Percentiles rank a stretch among this genome's conserved stretches.
These are phyloP conservation scores for Tyrannus savana DNA, from an alignment of 2,113 vertebrate species.

Conservation along the genomic window DNA sequence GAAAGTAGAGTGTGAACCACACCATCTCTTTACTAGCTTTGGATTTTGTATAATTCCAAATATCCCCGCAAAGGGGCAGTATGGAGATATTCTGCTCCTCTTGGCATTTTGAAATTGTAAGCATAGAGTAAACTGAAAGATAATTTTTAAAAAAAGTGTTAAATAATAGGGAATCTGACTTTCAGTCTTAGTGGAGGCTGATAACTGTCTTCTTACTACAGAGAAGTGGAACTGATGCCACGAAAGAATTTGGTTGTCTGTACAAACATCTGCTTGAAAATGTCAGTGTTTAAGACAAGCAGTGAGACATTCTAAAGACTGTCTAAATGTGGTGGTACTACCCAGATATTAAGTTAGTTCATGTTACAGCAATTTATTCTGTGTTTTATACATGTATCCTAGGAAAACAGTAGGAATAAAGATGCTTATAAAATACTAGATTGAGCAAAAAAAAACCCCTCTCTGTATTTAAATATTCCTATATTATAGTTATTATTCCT, in stretches of 20 bases:
- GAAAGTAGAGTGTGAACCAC: neutral
- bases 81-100: neutral
- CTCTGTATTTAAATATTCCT: neutral
- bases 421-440: neutral
- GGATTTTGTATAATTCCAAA: neutral
- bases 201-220: neutral
- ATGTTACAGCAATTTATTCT: neutral
- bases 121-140: neutral
- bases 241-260: neutral
- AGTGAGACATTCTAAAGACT: neutral
- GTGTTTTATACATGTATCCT: neutral
- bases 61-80: constrained; percentile 53
- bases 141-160: neutral
- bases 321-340: neutral
- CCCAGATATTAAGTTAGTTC: neutral
- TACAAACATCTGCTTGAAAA: neutral
- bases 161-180: neutral
- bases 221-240: neutral
- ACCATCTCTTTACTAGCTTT: neutral
- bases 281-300: neutral
- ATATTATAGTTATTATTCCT: neutral
- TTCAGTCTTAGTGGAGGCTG: neutral
- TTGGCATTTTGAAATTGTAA: neutral
- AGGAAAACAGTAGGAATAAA: neutral
- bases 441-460: neutral